Evolutionary conservation across 2,888 invertebrate species (phyloP).

Genomic region (Macrophya annulata): DNA sequence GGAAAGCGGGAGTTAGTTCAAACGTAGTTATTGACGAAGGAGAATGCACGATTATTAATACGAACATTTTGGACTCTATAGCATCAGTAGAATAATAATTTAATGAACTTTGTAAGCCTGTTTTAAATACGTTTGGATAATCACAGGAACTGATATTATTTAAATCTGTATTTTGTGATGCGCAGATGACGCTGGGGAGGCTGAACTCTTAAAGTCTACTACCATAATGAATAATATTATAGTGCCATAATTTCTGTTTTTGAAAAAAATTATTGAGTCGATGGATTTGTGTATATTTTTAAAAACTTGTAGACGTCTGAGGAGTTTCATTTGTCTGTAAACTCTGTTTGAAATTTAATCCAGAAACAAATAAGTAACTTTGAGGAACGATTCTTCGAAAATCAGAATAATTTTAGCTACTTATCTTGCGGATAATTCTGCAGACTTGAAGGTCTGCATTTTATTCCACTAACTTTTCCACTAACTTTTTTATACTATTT

Average conservation of each 20-base stretch:
- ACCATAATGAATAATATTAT: background rate
- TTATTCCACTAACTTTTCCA: no score
- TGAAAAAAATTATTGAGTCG: background rate
- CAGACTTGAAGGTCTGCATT: background rate
- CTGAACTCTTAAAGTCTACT: background rate
- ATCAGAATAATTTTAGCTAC: background rate
- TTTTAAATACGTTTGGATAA: background rate
- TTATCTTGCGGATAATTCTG: background rate
- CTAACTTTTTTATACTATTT: no score
- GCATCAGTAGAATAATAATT: no score
- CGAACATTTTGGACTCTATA: background rate
- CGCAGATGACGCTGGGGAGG: background rate
- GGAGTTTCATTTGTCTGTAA: background rate
- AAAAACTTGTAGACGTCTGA: background rate
- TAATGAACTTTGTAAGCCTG: background rate
- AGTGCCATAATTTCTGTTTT: background rate
- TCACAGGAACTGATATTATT: slow-evolving; percentile 10
- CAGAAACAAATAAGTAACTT: background rate
- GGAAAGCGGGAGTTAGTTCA: background rate
- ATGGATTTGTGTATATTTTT: background rate
- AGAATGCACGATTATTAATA: background rate
- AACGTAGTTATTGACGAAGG: background rate
- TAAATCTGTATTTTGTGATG: background rate
- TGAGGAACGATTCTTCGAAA: background rate
- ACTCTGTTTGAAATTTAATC: background rate